These are phyloP conservation scores for Drosophila obscura DNA, from an alignment of 1,140 invertebrate genomes.

Conservation along the genomic window DNA sequence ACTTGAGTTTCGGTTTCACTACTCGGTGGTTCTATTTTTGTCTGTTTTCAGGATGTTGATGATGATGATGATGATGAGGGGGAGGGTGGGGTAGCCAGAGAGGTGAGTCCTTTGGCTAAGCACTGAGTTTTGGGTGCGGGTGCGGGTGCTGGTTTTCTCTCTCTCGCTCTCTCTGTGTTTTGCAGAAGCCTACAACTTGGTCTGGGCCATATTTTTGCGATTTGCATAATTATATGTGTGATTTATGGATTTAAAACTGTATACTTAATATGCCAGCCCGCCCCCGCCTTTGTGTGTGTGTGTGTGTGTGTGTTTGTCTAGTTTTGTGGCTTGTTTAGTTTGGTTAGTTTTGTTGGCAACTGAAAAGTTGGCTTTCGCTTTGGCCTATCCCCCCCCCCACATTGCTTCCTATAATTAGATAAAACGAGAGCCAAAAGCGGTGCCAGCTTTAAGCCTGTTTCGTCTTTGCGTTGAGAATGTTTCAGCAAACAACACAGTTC, in stretches of 20 bases:
- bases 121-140: conserved; percentile 5
- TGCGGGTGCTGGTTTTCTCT: not conserved
- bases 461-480: too few relatives aligned
- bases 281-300: conserved; percentile 3
- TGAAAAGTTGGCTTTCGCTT: conserved; percentile 17
- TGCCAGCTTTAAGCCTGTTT: too few relatives aligned
- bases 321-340: conserved; percentile 41
- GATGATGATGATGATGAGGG: conserved; percentile 4
- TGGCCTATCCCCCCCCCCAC: not conserved
- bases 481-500: too few relatives aligned
- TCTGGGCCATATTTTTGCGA: conserved; percentile 64
- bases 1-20: conserved; percentile 64
- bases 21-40: conserved; percentile 63
- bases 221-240: conserved; percentile 81
- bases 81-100: not conserved
- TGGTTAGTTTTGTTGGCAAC: conserved; percentile 25
- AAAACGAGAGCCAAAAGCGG: not conserved
- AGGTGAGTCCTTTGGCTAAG: not conserved
- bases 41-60: conserved; percentile 29
- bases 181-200: conserved; percentile 58
- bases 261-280: conserved; percentile 32
- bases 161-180: conserved; percentile 7
- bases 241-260: conserved; percentile 76
- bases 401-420: not conserved
- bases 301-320: conserved; percentile 9